A percentile compares a stretch with the other conserved stretches of the same genome.
Conservation (phyloP, 2,113 vertebrate genomes). For the Scalopus aquaticus region DNA sequence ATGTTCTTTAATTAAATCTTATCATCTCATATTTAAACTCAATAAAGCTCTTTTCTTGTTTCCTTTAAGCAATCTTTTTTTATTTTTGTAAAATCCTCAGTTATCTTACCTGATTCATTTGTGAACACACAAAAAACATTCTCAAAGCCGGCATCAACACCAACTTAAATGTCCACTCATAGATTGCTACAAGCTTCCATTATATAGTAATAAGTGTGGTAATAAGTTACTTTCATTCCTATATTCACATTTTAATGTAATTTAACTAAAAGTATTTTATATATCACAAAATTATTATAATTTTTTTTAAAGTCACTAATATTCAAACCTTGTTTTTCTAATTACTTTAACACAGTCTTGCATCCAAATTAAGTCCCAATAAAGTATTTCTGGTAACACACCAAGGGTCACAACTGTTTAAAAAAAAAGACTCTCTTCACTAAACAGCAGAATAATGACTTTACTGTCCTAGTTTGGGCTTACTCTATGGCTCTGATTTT, state of each 20-base stretch:
- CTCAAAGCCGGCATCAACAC: slow-evolving; percentile 35
- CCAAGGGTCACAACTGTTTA: slow-evolving; percentile 65
- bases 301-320: slow-evolving; percentile 45
- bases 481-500: slow-evolving; percentile 73
- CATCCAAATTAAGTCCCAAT: slow-evolving; percentile 73
- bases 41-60: slow-evolving; percentile 32
- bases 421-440: slow-evolving; percentile 70
- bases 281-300: not conserved
- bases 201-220: not conserved
- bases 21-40: slow-evolving; percentile 31
- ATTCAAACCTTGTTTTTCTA: slow-evolving; percentile 62
- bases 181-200: not conserved
- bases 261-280: not conserved
- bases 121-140: slow-evolving; percentile 38
- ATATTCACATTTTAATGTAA: not conserved
- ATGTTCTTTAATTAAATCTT: not conserved
- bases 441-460: slow-evolving; percentile 80
- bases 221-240: slow-evolving; percentile 4
- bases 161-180: not conserved
- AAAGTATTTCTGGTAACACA: slow-evolving; percentile 75
- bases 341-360: slow-evolving; percentile 65
- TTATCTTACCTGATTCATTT: slow-evolving; percentile 50
- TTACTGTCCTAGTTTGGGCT: slow-evolving; percentile 82
- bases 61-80: slow-evolving; percentile 26
- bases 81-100: slow-evolving; percentile 43